Conservation (phyloP, 2,888 invertebrate genomes). For the Antheraea yamamai region DNA sequence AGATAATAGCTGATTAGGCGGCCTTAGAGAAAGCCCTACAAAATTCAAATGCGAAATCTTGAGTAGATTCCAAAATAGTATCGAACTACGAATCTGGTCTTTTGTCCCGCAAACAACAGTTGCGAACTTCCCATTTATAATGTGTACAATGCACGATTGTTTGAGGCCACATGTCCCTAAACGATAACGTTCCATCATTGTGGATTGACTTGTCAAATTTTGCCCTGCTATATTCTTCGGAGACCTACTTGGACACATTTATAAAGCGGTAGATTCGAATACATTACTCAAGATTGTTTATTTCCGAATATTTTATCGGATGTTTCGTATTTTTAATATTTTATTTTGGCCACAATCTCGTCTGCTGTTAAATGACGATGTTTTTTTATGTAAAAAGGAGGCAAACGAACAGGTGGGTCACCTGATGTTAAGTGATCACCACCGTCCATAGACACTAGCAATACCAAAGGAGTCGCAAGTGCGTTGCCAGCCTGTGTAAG, state of each 20-base stretch:
- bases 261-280: not conserved
- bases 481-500: no score
- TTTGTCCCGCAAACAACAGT: not conserved
- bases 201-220: slow-evolving; percentile 6
- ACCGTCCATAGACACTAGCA: no score
- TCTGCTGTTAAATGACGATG: no score
- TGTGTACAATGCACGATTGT: slow-evolving; percentile 1
- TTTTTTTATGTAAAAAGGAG: no score
- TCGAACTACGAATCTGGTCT: not conserved
- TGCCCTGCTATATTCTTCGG: not conserved
- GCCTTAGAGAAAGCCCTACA: no score
- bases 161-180: slow-evolving; percentile 2
- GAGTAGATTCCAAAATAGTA: not conserved
- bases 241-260: not conserved
- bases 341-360: no score
- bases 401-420: no score
- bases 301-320: not conserved
- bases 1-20: no score
- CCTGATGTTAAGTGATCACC: no score
- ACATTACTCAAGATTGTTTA: slow-evolving; percentile 1
- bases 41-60: not conserved
- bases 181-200: slow-evolving; percentile 9
- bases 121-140: slow-evolving; percentile 2
- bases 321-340: not conserved
- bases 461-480: no score